phyloP scores from a whole-genome alignment of 1,140 invertebrate species.

The Drosophila pseudoananassae region DNA sequence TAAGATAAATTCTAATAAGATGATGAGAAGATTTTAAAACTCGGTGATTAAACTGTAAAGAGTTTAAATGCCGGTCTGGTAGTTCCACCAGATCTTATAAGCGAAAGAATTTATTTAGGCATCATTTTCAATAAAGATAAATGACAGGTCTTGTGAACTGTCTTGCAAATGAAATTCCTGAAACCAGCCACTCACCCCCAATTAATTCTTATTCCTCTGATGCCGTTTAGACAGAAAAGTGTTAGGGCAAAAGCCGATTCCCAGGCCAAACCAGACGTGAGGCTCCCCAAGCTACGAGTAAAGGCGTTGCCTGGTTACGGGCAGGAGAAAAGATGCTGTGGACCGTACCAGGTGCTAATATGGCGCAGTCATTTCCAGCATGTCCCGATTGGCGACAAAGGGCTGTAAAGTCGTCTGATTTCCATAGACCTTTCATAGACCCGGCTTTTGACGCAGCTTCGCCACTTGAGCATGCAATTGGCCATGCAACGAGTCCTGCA shows the following conservation, averaged over 20 bases:
- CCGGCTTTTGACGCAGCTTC: constrained; percentile 44
- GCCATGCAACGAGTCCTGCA: constrained; percentile 62
- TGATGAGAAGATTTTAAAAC: no score
- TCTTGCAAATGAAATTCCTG: constrained; percentile 18
- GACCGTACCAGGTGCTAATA: constrained; percentile 32
- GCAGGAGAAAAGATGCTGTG: constrained; percentile 27
- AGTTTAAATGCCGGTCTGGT: no score
- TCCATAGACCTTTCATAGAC: constrained; percentile 40
- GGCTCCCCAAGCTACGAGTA: constrained; percentile 31
- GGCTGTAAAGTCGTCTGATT: constrained; percentile 38
- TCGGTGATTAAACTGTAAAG: no score
- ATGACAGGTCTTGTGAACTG: constrained; percentile 11
- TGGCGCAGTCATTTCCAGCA: constrained; percentile 10
- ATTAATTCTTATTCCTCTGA: not conserved
- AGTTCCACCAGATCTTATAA: no score
- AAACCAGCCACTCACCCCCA: not conserved
- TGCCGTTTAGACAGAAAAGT: constrained; percentile 18
- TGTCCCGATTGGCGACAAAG: constrained; percentile 32
- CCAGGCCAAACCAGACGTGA: constrained; percentile 32
- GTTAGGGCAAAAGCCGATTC: constrained; percentile 17
- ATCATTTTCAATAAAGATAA: not conserved
- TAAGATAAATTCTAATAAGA: no score
- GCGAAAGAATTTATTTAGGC: not conserved
- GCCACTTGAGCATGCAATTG: constrained; percentile 71
- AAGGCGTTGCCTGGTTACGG: constrained; percentile 48